phyloP scores from a whole-genome alignment of 2,113 vertebrate species.

The Cyanistes caeruleus region DNA sequence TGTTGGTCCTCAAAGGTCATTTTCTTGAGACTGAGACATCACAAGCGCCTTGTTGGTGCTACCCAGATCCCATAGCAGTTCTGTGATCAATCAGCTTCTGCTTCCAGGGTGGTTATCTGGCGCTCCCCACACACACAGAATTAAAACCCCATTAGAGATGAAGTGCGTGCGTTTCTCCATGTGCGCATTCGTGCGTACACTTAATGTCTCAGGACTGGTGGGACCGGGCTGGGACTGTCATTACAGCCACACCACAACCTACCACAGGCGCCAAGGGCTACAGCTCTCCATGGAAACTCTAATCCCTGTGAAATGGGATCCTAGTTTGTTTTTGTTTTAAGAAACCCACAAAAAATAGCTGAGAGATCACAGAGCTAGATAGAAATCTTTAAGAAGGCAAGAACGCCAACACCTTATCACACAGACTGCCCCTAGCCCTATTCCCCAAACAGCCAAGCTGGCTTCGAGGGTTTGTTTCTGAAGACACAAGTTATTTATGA shows the following conservation, averaged over 20 bases:
- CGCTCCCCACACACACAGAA: fast-evolving
- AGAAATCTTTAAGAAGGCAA: background rate
- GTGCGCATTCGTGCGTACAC: fast-evolving
- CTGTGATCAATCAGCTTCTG: background rate
- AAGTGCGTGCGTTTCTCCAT: fast-evolving
- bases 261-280: constrained; percentile 47
- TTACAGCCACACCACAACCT: background rate
- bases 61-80: background rate
- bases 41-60: background rate
- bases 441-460: background rate
- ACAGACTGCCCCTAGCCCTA: background rate
- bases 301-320: constrained; percentile 43
- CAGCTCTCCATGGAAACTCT: constrained; percentile 61
- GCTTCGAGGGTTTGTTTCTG: constrained; percentile 18
- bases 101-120: background rate
- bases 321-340: background rate
- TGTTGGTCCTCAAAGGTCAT: background rate
- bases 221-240: background rate
- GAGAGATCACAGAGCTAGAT: background rate
- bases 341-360: constrained; percentile 17
- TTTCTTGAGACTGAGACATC: background rate
- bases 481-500: background rate
- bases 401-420: background rate
- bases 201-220: background rate
- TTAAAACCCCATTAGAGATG: background rate